Conservation (phyloP, 1,140 invertebrate species). For the Trigoniulus corallinus region DNA sequence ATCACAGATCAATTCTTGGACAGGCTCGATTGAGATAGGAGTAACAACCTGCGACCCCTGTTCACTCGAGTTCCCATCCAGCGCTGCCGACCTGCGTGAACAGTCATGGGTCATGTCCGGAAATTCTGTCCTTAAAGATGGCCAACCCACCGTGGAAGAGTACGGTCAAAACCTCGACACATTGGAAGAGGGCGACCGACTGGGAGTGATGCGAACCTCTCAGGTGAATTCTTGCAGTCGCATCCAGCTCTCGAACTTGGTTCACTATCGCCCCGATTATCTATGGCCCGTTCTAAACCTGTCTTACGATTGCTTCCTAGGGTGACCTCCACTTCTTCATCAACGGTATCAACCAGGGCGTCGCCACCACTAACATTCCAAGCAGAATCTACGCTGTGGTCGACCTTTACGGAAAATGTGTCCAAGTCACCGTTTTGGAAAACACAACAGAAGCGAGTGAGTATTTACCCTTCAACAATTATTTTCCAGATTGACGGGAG, state of each 20-base stretch:
- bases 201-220: slow-evolving; percentile 63
- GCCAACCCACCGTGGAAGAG: slow-evolving; percentile 52
- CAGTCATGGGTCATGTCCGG: slow-evolving; percentile 82
- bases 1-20: slow-evolving; percentile 56
- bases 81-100: slow-evolving; percentile 62
- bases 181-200: slow-evolving; percentile 62
- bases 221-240: slow-evolving; percentile 33
- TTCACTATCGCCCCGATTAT: too few species aligned
- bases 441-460: slow-evolving; percentile 10
- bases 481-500: not conserved
- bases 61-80: slow-evolving; percentile 57
- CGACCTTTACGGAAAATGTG: slow-evolving; percentile 83
- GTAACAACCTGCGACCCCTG: slow-evolving; percentile 70
- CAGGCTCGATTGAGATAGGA: slow-evolving; percentile 81
- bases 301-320: slow-evolving; percentile 25
- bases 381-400: slow-evolving; percentile 62
- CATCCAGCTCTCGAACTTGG: too few species aligned
- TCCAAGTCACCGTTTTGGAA: slow-evolving; percentile 49
- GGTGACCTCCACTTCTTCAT: slow-evolving; percentile 75
- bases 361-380: slow-evolving; percentile 62
- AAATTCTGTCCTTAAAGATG: slow-evolving; percentile 65
- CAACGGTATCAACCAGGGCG: slow-evolving; percentile 71
- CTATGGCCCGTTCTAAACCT: too few species aligned
- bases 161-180: slow-evolving; percentile 72
- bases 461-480: not conserved